phyloP scores from a whole-genome alignment of 2,888 invertebrate species.

The Noctua fimbriata region DNA sequence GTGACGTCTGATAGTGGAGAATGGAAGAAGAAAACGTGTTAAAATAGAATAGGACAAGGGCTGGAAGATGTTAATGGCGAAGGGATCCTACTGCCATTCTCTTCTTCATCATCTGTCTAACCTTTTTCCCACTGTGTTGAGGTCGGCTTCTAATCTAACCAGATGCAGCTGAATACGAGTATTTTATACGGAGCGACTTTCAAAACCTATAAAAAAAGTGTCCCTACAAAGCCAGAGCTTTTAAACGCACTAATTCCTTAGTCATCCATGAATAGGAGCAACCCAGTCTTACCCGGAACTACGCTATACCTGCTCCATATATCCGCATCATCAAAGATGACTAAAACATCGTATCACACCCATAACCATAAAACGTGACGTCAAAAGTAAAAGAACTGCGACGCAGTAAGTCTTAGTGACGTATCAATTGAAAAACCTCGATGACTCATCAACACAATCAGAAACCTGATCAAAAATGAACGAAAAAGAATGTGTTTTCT shows the following conservation, averaged over 20 bases:
- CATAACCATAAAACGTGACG: conserved; percentile 12
- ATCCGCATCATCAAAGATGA: conserved; percentile 23
- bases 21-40: too few relatives aligned
- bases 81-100: background rate
- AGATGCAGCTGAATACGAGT: background rate
- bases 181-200: background rate
- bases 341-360: conserved; percentile 9
- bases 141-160: background rate
- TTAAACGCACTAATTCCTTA: background rate
- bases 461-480: background rate
- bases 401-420: conserved; percentile 8
- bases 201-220: background rate
- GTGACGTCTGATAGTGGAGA: too few relatives aligned
- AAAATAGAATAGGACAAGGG: too few relatives aligned
- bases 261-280: background rate
- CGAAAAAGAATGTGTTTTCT: background rate
- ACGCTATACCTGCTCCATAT: background rate
- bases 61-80: too few relatives aligned
- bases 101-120: background rate
- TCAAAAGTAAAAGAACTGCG: conserved; percentile 13
- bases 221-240: background rate
- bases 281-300: background rate
- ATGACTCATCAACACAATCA: conserved; percentile 36
- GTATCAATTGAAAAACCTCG: conserved; percentile 21
- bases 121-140: background rate